Evolutionary conservation across 2,888 invertebrate species (phyloP), one percentile per base, ranked within the genome.

Genomic region (Prosopocoilus inquinatus): DNA sequence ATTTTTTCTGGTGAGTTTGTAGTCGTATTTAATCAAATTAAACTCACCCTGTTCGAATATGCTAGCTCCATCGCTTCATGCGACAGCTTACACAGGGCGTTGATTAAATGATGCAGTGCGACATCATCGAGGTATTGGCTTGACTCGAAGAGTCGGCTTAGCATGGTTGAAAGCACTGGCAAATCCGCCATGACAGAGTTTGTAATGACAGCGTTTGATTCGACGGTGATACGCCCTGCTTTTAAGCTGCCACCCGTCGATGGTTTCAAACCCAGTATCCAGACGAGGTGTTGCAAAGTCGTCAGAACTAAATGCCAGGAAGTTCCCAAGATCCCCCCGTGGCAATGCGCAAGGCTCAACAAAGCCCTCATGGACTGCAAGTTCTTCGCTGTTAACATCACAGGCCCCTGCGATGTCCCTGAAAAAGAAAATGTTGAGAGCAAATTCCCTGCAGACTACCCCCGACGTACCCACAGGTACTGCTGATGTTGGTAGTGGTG

Each of bases 341-440:
- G 95, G 59, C 93, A 88, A 72, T 94, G 93, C 0, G 96, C 95
- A 49, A 96, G 81, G 67, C 88, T 86, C 45, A 99, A 81, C 47
- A 99, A 80, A 0, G 96, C 91, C 60, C 94, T 83, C 91, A 98
- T 96, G 32, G 96, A 96, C 69, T 97, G 95, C 53, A 99, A 84
- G 83, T 99, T 99, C 69, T 98, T 96, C 0, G 96, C 91, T 2
- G 97, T 98, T 70, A 99, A 81, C 95, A 97, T 96, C 51, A 98
- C 97, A 39, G 89, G 89, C n/a, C 87, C 87, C 73, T 91, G 90
- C 71, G 91, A 91, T 53, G 90, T 88, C 35, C 89, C 87, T 81
- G 76, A 62, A 41, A 38, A 34, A 48, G 47, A 49, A 59, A 35
- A 55, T 20, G 35, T 32, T 9, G 9, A 33, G 9, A 44, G 16